A percentile compares a stretch with the other conserved stretches of the same genome.
Conservation (phyloP, 2,113 vertebrate genomes). For the Dromiciops gliroides region DNA sequence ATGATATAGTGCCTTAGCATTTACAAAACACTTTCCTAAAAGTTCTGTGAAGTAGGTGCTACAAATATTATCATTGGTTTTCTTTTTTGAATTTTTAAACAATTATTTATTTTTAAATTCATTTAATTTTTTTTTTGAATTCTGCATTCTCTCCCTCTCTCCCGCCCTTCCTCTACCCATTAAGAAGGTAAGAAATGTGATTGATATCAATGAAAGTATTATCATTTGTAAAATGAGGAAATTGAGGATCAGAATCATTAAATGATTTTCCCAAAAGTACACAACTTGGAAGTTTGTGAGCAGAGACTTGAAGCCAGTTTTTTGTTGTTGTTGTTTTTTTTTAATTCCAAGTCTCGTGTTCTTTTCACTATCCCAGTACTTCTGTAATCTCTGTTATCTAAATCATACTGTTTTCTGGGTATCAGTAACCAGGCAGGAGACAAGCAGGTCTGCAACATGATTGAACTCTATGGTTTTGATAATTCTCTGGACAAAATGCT, state of each 20-base stretch:
- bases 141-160: not conserved
- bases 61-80: too few species aligned
- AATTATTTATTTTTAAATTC: too few species aligned
- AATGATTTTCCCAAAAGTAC: not conserved
- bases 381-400: not conserved
- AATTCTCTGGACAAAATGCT: not conserved
- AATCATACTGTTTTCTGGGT: not conserved
- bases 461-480: not conserved
- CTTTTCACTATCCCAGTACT: not conserved
- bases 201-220: not conserved
- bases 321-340: too few species aligned
- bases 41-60: too few species aligned
- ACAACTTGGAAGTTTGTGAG: not conserved
- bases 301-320: not conserved
- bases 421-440: too few species aligned
- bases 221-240: not conserved
- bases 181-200: not conserved
- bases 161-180: too few species aligned
- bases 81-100: too few species aligned
- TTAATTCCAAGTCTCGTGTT: not conserved
- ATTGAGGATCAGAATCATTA: not conserved
- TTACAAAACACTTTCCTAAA: too few species aligned
- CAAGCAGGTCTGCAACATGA: not conserved
- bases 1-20: too few species aligned
- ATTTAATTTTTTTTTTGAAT: too few species aligned